These are phyloP conservation scores for Synchiropus splendidus DNA, from an alignment of 2,113 vertebrate genomes.

Conservation along the genomic window DNA sequence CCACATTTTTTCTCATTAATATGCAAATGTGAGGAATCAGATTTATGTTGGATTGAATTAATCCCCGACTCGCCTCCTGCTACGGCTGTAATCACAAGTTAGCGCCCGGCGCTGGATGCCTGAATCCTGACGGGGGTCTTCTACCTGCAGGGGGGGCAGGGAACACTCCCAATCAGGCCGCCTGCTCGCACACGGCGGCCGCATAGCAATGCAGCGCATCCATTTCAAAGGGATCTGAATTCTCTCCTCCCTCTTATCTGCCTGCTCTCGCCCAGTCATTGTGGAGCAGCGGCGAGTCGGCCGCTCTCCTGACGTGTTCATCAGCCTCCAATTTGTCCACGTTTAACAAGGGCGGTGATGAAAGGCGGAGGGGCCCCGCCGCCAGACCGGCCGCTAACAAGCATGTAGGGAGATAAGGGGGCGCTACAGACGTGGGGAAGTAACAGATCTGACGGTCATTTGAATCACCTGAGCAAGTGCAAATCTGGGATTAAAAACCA, in stretches of 20 bases:
- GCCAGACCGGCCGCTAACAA: no score
- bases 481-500: no score
- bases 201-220: constrained; percentile 28
- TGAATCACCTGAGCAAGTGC: no score
- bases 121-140: no score
- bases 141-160: no score
- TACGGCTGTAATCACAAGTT: constrained; percentile 68
- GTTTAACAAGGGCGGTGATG: constrained; percentile 44
- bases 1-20: constrained; percentile 67
- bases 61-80: constrained; percentile 60
- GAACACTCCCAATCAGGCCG: no score
- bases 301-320: constrained; percentile 44
- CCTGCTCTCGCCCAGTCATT: constrained; percentile 23
- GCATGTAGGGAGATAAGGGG: no score
- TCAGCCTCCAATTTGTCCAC: constrained; percentile 48
- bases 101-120: constrained; percentile 62
- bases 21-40: constrained; percentile 71
- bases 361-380: no score
- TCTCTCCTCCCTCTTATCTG: constrained; percentile 39
- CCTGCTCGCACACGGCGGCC: no score
- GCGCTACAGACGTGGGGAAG: no score
- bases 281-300: constrained; percentile 19
- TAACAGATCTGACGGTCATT: no score
- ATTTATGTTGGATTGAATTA: constrained; percentile 69
- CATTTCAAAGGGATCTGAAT: constrained; percentile 55